Conservation (phyloP, 2,113 vertebrate species). For the Lagopus leucura region DNA sequence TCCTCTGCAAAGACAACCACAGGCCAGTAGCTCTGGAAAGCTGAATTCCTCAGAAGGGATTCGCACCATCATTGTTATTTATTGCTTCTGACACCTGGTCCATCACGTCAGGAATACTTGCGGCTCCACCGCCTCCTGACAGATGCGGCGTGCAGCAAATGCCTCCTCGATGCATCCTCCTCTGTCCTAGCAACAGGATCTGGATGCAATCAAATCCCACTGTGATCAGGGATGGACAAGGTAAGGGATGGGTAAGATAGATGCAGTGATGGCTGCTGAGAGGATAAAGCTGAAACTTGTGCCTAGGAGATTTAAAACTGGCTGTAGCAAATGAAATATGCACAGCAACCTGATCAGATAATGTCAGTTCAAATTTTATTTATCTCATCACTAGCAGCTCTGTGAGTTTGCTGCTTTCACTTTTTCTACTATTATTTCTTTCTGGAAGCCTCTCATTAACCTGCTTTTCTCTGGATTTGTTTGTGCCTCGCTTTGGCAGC, state of each 20-base stretch:
- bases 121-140: conserved; percentile 8
- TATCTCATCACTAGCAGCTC: conserved; percentile 26
- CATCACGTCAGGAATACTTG: conserved; percentile 7
- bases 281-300: neutral
- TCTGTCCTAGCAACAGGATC: conserved; percentile 28
- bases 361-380: conserved; percentile 59
- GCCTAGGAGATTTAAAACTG: neutral
- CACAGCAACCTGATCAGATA: conserved; percentile 26
- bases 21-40: neutral
- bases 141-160: neutral
- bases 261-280: conserved; percentile 28
- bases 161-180: neutral
- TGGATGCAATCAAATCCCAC: conserved; percentile 29
- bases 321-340: conserved; percentile 19
- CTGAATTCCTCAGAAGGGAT: conserved; percentile 14
- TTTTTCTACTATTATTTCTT: neutral
- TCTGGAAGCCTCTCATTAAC: conserved; percentile 58
- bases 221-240: conserved; percentile 5
- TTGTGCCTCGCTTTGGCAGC: conserved; percentile 56
- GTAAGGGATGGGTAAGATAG: conserved; percentile 26
- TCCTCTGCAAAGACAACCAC: neutral
- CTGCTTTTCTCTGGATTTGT: conserved; percentile 62
- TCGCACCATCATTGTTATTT: conserved; percentile 33
- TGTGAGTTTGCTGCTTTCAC: neutral
- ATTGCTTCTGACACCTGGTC: conserved; percentile 52